Percentiles rank a stretch among this genome's conserved stretches.
Conservation (phyloP, 64 coral and sea anemone genomes). For the Montipora sp. region DNA sequence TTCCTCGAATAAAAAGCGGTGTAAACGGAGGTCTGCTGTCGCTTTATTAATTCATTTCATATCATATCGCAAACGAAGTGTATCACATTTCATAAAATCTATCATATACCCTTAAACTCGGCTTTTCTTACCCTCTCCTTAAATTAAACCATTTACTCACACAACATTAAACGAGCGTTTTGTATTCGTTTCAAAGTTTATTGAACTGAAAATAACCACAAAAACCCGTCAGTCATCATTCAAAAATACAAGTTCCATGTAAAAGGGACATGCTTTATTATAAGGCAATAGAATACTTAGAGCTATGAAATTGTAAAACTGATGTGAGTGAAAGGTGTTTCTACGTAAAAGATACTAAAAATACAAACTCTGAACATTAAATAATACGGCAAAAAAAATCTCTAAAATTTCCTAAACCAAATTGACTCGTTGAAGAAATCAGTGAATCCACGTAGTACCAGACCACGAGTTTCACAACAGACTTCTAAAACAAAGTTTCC, state of each 20-base stretch:
- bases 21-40: no score
- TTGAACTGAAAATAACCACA: no score
- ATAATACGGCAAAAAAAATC: background rate
- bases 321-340: background rate
- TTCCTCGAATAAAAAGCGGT: no score
- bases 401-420: background rate
- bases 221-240: background rate
- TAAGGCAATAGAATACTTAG: background rate
- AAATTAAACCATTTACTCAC: no score
- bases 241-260: background rate
- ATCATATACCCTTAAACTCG: no score
- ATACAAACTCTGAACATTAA: slow-evolving; percentile 8
- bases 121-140: no score
- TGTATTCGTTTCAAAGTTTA: no score
- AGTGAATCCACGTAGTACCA: background rate
- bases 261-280: no score
- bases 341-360: slow-evolving; percentile 25
- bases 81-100: no score
- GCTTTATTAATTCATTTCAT: no score
- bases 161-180: no score
- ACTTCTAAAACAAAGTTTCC: background rate
- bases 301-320: background rate
- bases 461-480: background rate
- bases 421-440: background rate
- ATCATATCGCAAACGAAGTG: no score